phyloP scores from a whole-genome alignment of 2,888 invertebrate genomes.

The Polyploca ridens region DNA sequence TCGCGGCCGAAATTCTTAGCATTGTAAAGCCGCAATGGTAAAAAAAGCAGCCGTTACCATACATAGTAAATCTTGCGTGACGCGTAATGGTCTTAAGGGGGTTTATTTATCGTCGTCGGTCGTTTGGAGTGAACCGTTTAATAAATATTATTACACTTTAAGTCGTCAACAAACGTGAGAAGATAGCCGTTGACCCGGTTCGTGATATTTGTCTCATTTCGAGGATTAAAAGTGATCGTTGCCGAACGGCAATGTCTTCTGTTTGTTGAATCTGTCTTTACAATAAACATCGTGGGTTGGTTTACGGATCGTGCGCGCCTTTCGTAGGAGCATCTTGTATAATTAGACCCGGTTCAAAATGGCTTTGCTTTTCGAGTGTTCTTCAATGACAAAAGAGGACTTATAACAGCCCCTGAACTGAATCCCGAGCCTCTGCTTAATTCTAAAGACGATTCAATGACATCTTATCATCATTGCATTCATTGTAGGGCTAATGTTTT shows the following conservation, averaged over 20 bases:
- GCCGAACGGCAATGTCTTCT: constrained; percentile 69
- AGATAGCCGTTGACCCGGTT: constrained; percentile 81
- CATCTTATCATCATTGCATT: constrained; percentile 59
- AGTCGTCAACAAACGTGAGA: constrained; percentile 83
- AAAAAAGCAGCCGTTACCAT: constrained; percentile 66
- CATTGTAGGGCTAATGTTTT: constrained; percentile 55
- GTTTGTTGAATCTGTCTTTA: constrained; percentile 75
- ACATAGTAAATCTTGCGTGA: constrained; percentile 80
- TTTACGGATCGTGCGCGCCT: constrained; percentile 55
- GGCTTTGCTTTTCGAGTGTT: constrained; percentile 66
- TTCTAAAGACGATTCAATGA: constrained; percentile 70
- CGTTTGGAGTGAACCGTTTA: constrained; percentile 79
- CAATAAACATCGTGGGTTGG: constrained; percentile 71
- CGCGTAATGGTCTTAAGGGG: constrained; percentile 75
- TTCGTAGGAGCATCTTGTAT: constrained; percentile 63
- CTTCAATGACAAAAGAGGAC: constrained; percentile 76
- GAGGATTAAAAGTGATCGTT: constrained; percentile 78
- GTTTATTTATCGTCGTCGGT: constrained; percentile 77
- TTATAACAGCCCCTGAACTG: constrained; percentile 57
- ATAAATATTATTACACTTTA: constrained; percentile 83
- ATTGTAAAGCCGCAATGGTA: constrained; percentile 58
- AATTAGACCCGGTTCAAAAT: constrained; percentile 73
- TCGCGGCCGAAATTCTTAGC: constrained; percentile 71
- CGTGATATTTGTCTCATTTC: constrained; percentile 82
- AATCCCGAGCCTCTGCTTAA: constrained; percentile 62